Evolutionary conservation across 2,113 vertebrate genomes (phyloP), one percentile per base, ranked within the genome.

Genomic region (Paracanthobrama guichenoti): DNA sequence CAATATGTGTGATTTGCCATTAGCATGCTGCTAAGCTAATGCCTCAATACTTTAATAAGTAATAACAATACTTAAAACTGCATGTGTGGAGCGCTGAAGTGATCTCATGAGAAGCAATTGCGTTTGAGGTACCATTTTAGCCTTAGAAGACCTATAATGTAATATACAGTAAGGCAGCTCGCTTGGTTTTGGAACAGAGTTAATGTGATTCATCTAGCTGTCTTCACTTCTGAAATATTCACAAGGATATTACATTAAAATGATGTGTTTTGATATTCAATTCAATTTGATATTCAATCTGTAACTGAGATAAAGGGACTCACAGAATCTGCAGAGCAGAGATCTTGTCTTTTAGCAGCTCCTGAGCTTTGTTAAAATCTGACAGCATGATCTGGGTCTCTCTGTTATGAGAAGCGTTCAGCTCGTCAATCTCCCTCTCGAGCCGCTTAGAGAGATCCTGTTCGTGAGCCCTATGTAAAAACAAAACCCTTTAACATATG

Each of bases 351-450:
- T 96, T 97, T 87, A 99, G 96, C 83, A 98, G 95, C 91, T 99
- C 97, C 93, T 98, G 97, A 89, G 96, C 97, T 94, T 98, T 98
- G 96, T 97, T 97, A 95, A 98, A 99, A 94, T 99, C 97, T 88
- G 96, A 94, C 93, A 97, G 92, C 94, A 99, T 96, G 94, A 95
- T 95, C 87, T 98, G 96, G 86, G 95, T 96, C 90, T 99, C 97
- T 93, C 96, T 95, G 92, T 97, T 95, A 90, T 98, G 96, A 90
- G 94, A 92, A 84, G 92, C 91, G 88, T 91, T 96, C 89, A 99
- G 89, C 92, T 96, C 96, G 89, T 97, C 96, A 91, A 97, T 87
- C 82, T 97, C 96, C 89, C 96, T 93, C 90, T 98, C 97, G 76
- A 97, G 96, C 90, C 95, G 96, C 95, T 97, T 97, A 76, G 93